Conservation (phyloP, 2,797 vertebrate species). For the Phrynocephalus vlangalii region DNA sequence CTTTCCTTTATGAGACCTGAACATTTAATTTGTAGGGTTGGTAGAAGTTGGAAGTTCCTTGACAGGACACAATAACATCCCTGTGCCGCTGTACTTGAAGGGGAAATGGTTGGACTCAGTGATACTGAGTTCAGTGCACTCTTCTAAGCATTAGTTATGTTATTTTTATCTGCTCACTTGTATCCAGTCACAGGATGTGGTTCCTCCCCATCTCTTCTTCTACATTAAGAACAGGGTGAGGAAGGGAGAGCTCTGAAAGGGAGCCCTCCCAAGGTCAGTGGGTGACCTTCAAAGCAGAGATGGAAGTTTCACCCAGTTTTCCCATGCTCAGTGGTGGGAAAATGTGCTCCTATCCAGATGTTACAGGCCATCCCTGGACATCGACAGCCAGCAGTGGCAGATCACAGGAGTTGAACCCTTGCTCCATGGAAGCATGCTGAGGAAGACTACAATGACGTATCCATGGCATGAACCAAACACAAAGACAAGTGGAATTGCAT, state of each 20-base stretch:
- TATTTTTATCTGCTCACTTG: background rate
- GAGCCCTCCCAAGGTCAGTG: no score
- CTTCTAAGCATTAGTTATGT: background rate
- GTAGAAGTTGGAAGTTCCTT: no score
- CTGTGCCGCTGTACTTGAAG: no score
- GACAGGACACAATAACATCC: no score
- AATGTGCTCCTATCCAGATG: background rate
- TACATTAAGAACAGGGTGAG: background rate
- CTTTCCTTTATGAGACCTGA: no score
- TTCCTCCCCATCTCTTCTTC: background rate
- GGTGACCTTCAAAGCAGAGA: background rate
- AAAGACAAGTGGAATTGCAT: background rate
- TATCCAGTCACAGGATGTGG: background rate
- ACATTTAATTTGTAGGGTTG: no score
- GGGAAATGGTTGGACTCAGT: no score
- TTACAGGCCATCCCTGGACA: background rate
- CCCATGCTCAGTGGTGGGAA: background rate
- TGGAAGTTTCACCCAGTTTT: background rate
- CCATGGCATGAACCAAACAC: background rate
- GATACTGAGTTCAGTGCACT: no score
- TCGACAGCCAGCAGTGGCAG: background rate
- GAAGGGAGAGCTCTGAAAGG: background rate
- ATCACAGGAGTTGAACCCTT: background rate
- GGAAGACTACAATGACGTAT: background rate
- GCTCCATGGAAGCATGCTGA: background rate